Evolutionary conservation across 2,888 invertebrate genomes (phyloP), one percentile per base, ranked within the genome.

Genomic region (Anoplius nigerrimus): DNA sequence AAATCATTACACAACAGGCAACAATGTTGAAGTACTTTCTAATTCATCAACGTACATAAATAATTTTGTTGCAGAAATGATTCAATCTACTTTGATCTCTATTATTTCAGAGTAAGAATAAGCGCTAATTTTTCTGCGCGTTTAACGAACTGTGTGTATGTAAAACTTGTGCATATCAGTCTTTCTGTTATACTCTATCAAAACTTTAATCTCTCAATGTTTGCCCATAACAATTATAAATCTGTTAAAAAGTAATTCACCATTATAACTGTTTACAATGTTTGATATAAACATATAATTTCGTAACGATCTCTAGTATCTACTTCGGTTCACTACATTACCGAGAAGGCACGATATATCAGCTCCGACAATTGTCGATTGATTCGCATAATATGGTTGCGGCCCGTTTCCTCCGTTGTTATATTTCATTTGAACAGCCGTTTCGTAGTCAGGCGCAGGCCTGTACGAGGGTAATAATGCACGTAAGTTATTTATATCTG

Each of bases 391-490:
- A 80, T 86, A 88, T 59, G 88, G 88, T 69, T 87, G 87, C 4
- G 84, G 80, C 57, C 83, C 81, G 63, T 83, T 86, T 21, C 82
- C 83, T 21, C 82, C 79, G 58, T 85, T 88, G 64, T 84, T 86
- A 61, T 95, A 95, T 86, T 96, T 96, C 82, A 95, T 94, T 86
- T 95, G 95, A 70, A 98, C 92, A 15, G 98, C 97, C 0, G 97
- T 96, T 86, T 98, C 97, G 89, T 98, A 98, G 89, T 98, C 98
- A 0, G 98, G 98, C 0, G 97, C 97, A 0, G 95, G 95, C 2
- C 98, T 92, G 87, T 96, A 96, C 0, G 94, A 93, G 0, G 96
- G 96, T n/a, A 96, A 88, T 74, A 96, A 91, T 16, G 94, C 94
- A 82, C 95, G 93, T 78, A 90, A 89, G 82, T 91, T 91, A 72